Evolutionary conservation across 2,888 invertebrate species (phyloP).

Genomic region (Thymelicus sylvestris): DNA sequence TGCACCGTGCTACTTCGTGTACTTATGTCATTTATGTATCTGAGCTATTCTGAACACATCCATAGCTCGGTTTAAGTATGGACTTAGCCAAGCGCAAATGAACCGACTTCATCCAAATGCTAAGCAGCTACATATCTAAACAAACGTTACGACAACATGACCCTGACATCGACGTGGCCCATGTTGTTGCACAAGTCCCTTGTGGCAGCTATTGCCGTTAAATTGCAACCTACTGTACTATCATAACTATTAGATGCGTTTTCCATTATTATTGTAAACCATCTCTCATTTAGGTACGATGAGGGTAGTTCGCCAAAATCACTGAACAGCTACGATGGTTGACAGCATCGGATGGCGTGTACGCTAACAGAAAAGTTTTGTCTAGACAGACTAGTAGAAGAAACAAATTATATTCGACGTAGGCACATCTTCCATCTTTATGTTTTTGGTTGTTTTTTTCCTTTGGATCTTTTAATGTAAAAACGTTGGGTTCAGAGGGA

Average conservation of each 20-base stretch:
- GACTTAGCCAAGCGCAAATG: background rate
- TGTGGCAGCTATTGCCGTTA: background rate
- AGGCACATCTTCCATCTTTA: too few species aligned
- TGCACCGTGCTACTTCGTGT: too few species aligned
- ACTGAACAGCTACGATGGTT: background rate
- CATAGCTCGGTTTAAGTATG: background rate
- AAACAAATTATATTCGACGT: too few species aligned
- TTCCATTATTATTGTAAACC: background rate
- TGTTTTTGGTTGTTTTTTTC: too few species aligned
- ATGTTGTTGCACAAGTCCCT: background rate
- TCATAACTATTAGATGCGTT: background rate
- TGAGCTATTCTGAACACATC: too few species aligned
- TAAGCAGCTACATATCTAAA: background rate
- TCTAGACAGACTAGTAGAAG: too few species aligned
- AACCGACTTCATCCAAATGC: background rate
- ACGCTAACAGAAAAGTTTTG: too few species aligned
- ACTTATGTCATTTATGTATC: too few species aligned
- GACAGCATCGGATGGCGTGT: too few species aligned
- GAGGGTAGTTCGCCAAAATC: background rate
- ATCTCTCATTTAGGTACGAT: too few species aligned
- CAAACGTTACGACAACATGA: background rate
- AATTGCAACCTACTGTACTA: slow-evolving; percentile 5
- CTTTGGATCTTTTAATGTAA: too few species aligned
- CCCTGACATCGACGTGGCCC: background rate
- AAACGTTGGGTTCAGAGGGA: too few species aligned